Conservation (phyloP, 1,140 invertebrate species). For the Procambarus clarkii region DNA sequence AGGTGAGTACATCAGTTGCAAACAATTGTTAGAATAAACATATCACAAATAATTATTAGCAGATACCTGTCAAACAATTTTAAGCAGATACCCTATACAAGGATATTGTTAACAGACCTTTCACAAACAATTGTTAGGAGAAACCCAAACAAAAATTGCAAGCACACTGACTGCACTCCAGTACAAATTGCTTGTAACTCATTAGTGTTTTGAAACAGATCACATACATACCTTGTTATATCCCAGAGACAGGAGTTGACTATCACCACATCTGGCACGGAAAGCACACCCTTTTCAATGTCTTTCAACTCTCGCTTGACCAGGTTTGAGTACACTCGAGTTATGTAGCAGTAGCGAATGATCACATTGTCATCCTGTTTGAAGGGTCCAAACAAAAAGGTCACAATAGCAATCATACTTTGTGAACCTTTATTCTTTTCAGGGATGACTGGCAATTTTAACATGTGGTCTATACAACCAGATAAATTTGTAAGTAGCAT, state of each 20-base stretch:
- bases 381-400: not conserved
- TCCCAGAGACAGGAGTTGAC: slow-evolving; percentile 58
- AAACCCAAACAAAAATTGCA: not conserved
- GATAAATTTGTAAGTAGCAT: not conserved
- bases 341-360: slow-evolving; percentile 32
- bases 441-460: not conserved
- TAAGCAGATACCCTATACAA: too few species aligned
- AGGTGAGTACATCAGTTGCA: too few species aligned
- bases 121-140: not conserved
- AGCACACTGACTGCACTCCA: not conserved
- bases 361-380: slow-evolving; percentile 7
- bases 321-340: not conserved
- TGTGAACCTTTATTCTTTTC: not conserved
- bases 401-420: not conserved
- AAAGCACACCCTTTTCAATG: slow-evolving; percentile 9
- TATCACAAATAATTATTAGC: too few species aligned
- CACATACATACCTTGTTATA: slow-evolving; percentile 19
- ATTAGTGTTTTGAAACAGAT: too few species aligned
- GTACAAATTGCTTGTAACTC: too few species aligned
- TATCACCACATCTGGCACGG: slow-evolving; percentile 26
- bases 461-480: not conserved
- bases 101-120: too few species aligned
- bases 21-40: too few species aligned
- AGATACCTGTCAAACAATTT: too few species aligned
- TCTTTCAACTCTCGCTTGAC: slow-evolving; percentile 20